Base-by-base conservation (phyloP, 2,113 vertebrate genomes). In the Tursiops truncatus region DNA sequence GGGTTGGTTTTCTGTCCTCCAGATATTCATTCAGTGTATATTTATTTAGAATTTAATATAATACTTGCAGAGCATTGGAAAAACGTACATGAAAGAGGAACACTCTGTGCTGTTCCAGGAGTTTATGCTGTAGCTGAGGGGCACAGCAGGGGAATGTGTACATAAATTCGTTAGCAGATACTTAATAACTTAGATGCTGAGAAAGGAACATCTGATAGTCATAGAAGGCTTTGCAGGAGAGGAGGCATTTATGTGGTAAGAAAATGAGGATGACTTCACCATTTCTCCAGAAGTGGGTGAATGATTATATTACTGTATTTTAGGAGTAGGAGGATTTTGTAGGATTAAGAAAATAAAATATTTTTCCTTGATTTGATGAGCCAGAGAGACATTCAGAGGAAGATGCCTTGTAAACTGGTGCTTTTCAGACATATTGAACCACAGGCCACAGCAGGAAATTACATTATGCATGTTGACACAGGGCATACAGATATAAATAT, bases 41-140 rank as follows among this genome's bases (percentile, higher is more conserved):
- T 94, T 68, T 88, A 76, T n/a, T 89, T 77, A 67, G 65, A 93
- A 85, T 73, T 93, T 53, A 81, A 67, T 31, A 53, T 53, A 81
- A 67, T 31, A 41, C 3, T 21, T 44, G 21, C 36, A 89, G 77
- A 93, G 26, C 63, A 58, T 12, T 53, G 58, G 50, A 89, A 73
- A 71, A 38, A 56, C 41, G 67, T 56, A 36, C 5, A 31, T 58
- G 41, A 63, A 79, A 73, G 3, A 76, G 33, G 73, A 87, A 70
- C 2, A 71, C n/a, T 80, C 31, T 73, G 82, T 76, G 28, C 9
- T 44, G 14, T 67, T 92, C 12, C 36, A 71, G 31, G 31, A 71
- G 18, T 33, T 92, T 92, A 36, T 83, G 15, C 44, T 83, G 36
- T 62, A 36, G 53, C 11, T 28, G 56, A 4, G 4, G 41, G 23